Evolutionary conservation across 1,140 invertebrate species (phyloP), one percentile per base, ranked within the genome.

Genomic region (Drosophila leontia): DNA sequence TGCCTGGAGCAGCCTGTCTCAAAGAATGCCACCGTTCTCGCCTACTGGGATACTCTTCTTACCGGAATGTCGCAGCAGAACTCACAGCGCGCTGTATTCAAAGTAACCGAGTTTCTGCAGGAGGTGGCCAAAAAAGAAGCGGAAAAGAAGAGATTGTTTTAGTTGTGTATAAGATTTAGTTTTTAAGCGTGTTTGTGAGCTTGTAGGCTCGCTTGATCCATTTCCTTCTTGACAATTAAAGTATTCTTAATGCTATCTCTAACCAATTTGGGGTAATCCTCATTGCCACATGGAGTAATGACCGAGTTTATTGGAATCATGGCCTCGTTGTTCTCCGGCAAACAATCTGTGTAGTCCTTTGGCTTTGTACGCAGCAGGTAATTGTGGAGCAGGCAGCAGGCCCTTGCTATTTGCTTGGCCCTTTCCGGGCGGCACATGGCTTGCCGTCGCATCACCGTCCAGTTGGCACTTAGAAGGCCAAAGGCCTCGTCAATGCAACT

Each of bases 31-130:
- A n/a, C 53, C 19, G 53, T 39, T 2, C 34, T 55, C 17, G 53
- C 34, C 11, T 55, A 55, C 35, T 55, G 53, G 53, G 53, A 55
- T 23, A 55, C 53, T n/a, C 35, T 55, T 23, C 34, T 55, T 23
- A n/a, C 19, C 4, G 19, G 19, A 13, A 55, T 55, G 53, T 55
- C 53, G 7, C 35, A 35, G 19, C 53, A 55, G 5, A 55, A 55
- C 35, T 39, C 53, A n/a, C 53, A 55, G 11, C 53, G 53, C 13
- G 53, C 34, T n/a, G 5, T 23, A 7, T 55, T 55, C 9, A 55
- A 55, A 55, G 34, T 55, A 39, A 55, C 53, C 0, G 53, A 55
- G 53, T 55, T 39, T 23, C 35, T 55, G 4, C 53, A 55, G 35
- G 53, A 55, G 19, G 39, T 55, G 23, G 34, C 53, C 7, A 55